A percentile compares a stretch with the other conserved stretches of the same genome.
These are phyloP conservation scores for Pollimyrus isidori DNA, from an alignment of 2,113 vertebrate genomes.

Conservation along the genomic window DNA sequence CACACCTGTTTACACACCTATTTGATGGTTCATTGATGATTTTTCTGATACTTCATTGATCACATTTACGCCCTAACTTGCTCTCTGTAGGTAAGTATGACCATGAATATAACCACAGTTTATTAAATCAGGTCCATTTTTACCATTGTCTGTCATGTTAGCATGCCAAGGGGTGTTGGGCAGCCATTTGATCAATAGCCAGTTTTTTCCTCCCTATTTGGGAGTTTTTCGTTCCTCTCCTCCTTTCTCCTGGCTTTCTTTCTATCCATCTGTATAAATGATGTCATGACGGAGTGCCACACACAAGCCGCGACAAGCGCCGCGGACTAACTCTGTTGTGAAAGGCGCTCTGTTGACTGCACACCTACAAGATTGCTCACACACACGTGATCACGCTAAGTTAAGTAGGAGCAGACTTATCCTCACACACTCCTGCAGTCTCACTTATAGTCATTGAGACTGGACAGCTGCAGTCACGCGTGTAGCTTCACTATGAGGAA, in stretches of 20 bases:
- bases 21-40: neutral
- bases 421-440: neutral
- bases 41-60: neutral
- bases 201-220: neutral
- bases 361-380: neutral
- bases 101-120: neutral
- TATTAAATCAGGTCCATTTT: neutral
- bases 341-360: neutral
- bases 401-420: neutral
- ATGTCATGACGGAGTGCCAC: neutral
- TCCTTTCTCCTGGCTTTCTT: neutral
- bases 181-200: no score
- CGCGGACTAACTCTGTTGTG: neutral
- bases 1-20: conserved; percentile 5
- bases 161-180: neutral
- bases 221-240: neutral
- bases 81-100: neutral
- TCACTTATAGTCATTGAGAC: neutral
- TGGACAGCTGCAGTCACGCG: neutral
- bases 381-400: neutral
- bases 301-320: neutral
- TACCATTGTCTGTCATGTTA: neutral
- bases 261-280: neutral
- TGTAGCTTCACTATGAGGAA: neutral
- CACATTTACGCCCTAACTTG: neutral